Base-by-base conservation (phyloP, 64 coral and sea anemone genomes). In the Dendrophyllia cribrosa region DNA sequence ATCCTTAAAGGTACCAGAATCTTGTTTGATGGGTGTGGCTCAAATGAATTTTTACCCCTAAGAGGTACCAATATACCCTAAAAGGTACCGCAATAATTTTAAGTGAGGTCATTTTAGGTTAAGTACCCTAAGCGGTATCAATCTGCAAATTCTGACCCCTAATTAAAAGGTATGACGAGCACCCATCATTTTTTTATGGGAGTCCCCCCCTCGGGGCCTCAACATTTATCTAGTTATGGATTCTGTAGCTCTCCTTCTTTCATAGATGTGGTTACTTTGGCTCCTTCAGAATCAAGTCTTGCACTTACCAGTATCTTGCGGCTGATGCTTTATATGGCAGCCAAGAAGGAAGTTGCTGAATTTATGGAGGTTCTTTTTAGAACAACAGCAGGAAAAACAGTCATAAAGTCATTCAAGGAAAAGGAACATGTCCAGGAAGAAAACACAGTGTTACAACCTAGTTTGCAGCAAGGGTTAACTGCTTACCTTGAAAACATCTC, bases 401-500 rank as follows among this genome's bases (percentile, higher is more conserved):
- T 79, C 4, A 60, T 79, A 59, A 58, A 79, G 12, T 79, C 77
- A 43, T 60, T 79, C 23, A 60, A 3, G 20, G 22, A 53, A 9
- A 55, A 59, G 55, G 77, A 79, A 1, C 66, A 4, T 4, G 3
- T 23, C 3, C 12, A 53, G 13, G 23, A 59, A 0, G 20, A 59
- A 60, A 24, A 53, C 4, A 22, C 46, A n/a, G 51, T 1, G 7
- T 2, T 20, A 26, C 52, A 79, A 60, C 55, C 77, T 59, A 79
- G 21, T 43, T 43, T 79, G 15, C 9, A 59, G 53, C 77, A 79
- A 53, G 12, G 56, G 5, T 22, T 79, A 5, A 43, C 23, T 22
- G 15, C 77, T 22, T 79, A 79, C n/a, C 52, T 79, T 79, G 53
- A 59, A 79, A 34, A 79, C 1, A 43, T 79, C 17, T 79, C 77